These are phyloP conservation scores for Psylliodes chrysocephalus DNA, from an alignment of 2,888 invertebrate species.

Conservation along the genomic window DNA sequence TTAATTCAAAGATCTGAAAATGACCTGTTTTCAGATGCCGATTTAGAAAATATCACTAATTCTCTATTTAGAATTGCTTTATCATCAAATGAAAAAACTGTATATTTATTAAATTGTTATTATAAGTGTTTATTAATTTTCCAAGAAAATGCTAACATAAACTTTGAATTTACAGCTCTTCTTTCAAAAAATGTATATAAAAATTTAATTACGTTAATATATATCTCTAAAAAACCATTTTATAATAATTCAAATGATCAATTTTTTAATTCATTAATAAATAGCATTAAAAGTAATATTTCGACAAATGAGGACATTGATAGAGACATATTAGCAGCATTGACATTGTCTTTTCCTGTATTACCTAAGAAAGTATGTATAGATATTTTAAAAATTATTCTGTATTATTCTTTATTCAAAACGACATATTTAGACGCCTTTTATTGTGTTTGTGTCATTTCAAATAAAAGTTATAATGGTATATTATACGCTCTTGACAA, in stretches of 20 bases:
- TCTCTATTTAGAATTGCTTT: conserved; percentile 36
- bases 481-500: conserved; percentile 37
- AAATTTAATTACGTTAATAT: conserved; percentile 44
- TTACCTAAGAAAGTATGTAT: conserved; percentile 18
- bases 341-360: conserved; percentile 43
- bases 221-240: conserved; percentile 30
- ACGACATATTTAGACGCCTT: conserved; percentile 43
- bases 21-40: conserved; percentile 24
- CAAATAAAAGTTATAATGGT: conserved; percentile 26
- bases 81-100: conserved; percentile 27
- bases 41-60: conserved; percentile 33
- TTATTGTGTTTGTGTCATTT: conserved; percentile 41
- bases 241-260: conserved; percentile 6
- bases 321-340: conserved; percentile 41
- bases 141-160: conserved; percentile 13
- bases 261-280: conserved; percentile 31
- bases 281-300: conserved; percentile 31
- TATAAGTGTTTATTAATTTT: conserved; percentile 46
- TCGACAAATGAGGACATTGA: conserved; percentile 38
- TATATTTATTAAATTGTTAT: conserved; percentile 46
- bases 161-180: background rate
- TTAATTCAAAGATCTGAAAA: conserved; percentile 40
- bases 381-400: conserved; percentile 44
- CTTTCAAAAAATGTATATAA: conserved; percentile 44
- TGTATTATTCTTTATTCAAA: conserved; percentile 46